Percentiles rank a stretch among this genome's conserved stretches.
phyloP scores from a whole-genome alignment of 2,113 vertebrate genomes.

The Limanda limanda region DNA sequence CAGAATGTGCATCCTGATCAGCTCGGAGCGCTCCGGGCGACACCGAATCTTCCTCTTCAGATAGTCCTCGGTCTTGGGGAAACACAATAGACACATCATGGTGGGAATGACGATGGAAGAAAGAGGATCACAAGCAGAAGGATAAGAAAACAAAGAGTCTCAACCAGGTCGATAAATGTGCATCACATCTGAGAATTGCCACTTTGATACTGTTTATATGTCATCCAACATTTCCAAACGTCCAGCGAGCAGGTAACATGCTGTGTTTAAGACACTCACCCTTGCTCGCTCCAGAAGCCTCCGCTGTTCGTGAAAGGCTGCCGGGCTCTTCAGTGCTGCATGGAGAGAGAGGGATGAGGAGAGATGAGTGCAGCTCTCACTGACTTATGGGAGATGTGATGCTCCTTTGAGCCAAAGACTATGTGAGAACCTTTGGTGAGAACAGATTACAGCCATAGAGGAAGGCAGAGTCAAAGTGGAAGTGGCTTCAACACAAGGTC shows the following conservation, averaged over 20 bases:
- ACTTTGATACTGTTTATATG: no score
- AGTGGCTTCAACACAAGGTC: slow-evolving; percentile 48
- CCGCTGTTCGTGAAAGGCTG: slow-evolving; percentile 87
- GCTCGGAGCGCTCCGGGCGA: slow-evolving; percentile 94
- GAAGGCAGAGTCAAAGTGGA: slow-evolving; percentile 66
- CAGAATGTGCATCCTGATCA: slow-evolving; percentile 98
- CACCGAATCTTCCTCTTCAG: slow-evolving; percentile 96
- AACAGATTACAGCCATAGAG: slow-evolving; percentile 25
- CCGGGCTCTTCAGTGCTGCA: slow-evolving; percentile 95
- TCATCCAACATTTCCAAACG: no score
- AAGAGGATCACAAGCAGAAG: not conserved
- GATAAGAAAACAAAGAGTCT: not conserved
- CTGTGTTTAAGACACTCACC: slow-evolving; percentile 64
- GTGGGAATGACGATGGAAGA: not conserved
- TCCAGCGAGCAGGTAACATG: no score
- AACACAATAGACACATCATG: not conserved
- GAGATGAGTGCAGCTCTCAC: slow-evolving; percentile 10
- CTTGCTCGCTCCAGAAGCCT: slow-evolving; percentile 84
- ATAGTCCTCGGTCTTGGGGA: slow-evolving; percentile 93
- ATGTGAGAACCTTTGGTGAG: slow-evolving; percentile 8
- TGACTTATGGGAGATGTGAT: not conserved
- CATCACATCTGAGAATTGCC: no score
- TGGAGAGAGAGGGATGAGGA: slow-evolving; percentile 49
- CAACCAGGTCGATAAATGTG: no score
- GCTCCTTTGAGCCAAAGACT: not conserved